Conservation (phyloP, 1,140 invertebrate genomes). For the Vollenhovia emeryi region DNA sequence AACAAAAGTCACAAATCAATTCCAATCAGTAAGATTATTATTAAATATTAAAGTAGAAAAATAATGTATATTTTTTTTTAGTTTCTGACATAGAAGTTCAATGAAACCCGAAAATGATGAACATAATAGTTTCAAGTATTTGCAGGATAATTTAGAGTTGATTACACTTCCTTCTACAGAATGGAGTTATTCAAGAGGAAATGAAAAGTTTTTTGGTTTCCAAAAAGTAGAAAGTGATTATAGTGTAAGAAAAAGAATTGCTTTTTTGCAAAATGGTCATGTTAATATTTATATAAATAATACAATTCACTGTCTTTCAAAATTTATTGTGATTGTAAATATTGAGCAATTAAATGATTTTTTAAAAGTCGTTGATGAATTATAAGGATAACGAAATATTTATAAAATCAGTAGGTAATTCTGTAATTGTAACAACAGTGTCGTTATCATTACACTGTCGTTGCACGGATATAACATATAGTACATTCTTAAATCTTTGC, state of each 20-base stretch:
- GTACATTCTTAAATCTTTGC: too few species aligned
- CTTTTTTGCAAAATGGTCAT: background rate
- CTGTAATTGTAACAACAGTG: too few species aligned
- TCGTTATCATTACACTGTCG: too few species aligned
- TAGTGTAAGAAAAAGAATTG: background rate
- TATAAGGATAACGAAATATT: background rate
- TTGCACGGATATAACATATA: too few species aligned
- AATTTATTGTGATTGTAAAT: conserved; percentile 7
- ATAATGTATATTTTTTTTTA: too few species aligned
- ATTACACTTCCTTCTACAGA: background rate
- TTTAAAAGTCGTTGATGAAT: background rate
- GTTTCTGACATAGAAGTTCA: too few species aligned
- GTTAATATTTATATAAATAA: conserved; percentile 13
- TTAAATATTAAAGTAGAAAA: too few species aligned
- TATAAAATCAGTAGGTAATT: too few species aligned
- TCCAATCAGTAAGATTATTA: too few species aligned
- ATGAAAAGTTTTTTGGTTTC: conserved; percentile 9
- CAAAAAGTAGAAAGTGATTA: conserved; percentile 13
- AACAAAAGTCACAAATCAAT: too few species aligned
- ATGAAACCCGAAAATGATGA: conserved; percentile 2
- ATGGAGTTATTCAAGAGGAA: conserved; percentile 1
- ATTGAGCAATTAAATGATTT: conserved; percentile 22
- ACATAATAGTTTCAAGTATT: background rate
- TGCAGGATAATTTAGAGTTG: conserved; percentile 16
- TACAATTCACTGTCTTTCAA: background rate